These are phyloP conservation scores for Platorchestia sp. DNA, from an alignment of 1,140 invertebrate genomes.

Conservation along the genomic window DNA sequence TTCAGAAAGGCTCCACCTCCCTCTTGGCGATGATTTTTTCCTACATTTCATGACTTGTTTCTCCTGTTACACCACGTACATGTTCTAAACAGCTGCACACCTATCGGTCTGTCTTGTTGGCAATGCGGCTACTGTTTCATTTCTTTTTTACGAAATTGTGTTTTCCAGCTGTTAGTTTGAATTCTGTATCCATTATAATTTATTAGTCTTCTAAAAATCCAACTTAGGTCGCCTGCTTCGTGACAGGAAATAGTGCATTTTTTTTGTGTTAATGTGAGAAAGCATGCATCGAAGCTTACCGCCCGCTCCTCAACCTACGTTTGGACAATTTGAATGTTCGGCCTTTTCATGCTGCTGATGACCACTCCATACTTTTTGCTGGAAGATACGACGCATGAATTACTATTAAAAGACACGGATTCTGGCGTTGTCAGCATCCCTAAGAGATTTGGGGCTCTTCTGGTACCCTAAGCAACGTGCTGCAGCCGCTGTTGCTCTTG, in stretches of 20 bases:
- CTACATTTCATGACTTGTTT: background rate
- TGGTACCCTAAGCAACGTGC: background rate
- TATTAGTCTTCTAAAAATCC: background rate
- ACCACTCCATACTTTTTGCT: background rate
- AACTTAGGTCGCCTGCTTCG: no score
- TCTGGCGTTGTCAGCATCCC: no score
- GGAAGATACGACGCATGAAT: no score
- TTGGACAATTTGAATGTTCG: no score
- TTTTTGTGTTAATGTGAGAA: background rate
- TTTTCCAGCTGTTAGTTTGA: background rate
- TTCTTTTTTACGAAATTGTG: background rate
- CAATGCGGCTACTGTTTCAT: background rate
- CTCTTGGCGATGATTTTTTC: constrained; percentile 25
- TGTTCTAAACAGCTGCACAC: background rate
- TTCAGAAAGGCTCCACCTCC: background rate
- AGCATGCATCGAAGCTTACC: background rate
- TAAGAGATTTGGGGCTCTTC: background rate
- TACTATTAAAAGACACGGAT: no score
- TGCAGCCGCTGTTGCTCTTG: background rate
- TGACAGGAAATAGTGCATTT: background rate
- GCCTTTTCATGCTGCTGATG: background rate
- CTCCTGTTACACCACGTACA: background rate
- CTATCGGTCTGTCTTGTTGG: background rate
- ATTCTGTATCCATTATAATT: background rate
- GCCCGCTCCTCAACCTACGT: background rate